These are phyloP conservation scores for Mustela nigripes DNA, from an alignment of 2,113 vertebrate species.

Conservation along the genomic window DNA sequence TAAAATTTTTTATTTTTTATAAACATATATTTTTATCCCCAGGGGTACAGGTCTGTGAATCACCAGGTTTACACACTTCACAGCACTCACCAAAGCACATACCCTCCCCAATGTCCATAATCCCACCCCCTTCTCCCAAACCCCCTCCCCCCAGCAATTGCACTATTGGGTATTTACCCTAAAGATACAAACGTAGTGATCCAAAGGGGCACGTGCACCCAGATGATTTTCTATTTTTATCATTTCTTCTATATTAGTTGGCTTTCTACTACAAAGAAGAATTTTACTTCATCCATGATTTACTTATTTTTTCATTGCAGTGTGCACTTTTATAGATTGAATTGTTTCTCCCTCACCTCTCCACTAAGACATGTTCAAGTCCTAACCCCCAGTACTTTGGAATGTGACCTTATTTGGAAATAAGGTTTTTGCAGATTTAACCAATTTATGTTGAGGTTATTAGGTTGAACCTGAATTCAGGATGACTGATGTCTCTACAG, in stretches of 20 bases:
- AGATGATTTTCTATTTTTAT: background rate
- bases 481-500: background rate
- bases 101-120: too few species aligned
- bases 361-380: background rate
- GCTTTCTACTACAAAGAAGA: background rate
- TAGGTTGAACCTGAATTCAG: background rate
- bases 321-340: background rate
- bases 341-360: background rate
- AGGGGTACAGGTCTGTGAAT: too few species aligned
- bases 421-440: background rate
- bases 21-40: too few species aligned
- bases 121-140: too few species aligned
- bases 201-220: too few species aligned
- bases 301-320: background rate
- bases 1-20: too few species aligned
- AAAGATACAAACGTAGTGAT: too few species aligned
- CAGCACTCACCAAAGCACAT: too few species aligned
- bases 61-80: too few species aligned
- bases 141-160: too few species aligned
- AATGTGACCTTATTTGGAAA: background rate
- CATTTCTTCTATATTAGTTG: background rate
- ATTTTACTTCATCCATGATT: slow-evolving; percentile 1
- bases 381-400: background rate
- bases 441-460: background rate
- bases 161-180: too few species aligned